Base-by-base conservation (phyloP, 2,797 vertebrate genomes). In the Premnoplex brunnescens region DNA sequence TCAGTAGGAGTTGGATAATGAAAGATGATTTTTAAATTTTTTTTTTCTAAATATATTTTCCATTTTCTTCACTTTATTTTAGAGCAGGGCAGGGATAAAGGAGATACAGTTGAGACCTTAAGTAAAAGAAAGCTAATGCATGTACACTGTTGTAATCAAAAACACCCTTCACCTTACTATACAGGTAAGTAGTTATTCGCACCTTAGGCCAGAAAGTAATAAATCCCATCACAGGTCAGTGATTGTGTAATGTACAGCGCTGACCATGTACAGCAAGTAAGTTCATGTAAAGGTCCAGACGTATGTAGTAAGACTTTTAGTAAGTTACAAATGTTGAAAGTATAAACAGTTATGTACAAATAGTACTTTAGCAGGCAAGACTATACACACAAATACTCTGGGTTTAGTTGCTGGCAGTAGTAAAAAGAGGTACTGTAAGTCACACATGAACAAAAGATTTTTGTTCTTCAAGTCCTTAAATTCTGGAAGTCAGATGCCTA, bases 51-150 rank as follows among this genome's bases (percentile, higher is more conserved):
- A 28, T 67, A 13, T 1, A 0, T 52, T 85, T 52, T 18, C 21
- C 5, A 10, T 75, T 75, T 91, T 56, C 41, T 85, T 17, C 13
- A 32, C 14, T 12, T 44, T 54, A 17, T 24, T 64, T 83, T 64
- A n/a, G 20, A 14, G 10, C 5, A 3, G 5, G 6, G 7, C 43
- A 10, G 12, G 6, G 16, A 22, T 82, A 56, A 37, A 63, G 41
- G 21, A 83, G 16, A 32, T 23, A 24, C 0, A 0, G 4, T 30
- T 77, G 14, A 69, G 49, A n/a, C 36, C 22, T 55, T 20, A 75
- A 62, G 22, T 54, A 34, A 37, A 10, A 60, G 39, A 83, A 72
- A 82, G 30, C 8, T 49, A 76, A 30, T 56, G 19, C 23, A 28
- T 58, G 7, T 58, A 32, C 14, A 30, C 17, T 55, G 22, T 75